phyloP scores from a whole-genome alignment of 2,113 vertebrate genomes.

The Vidua macroura region DNA sequence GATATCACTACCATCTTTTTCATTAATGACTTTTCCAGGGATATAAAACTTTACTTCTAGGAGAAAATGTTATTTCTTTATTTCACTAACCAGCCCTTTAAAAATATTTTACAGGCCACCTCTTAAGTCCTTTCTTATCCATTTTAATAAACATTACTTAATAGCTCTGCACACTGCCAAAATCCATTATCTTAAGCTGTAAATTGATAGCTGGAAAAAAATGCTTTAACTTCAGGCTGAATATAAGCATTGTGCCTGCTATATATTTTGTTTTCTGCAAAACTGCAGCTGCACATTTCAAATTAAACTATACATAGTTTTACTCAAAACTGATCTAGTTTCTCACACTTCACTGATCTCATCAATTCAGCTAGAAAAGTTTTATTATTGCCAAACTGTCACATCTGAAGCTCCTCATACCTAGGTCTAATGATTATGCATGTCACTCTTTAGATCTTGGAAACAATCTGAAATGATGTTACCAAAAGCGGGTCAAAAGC shows the following conservation, averaged over 20 bases:
- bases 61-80: conserved; percentile 30
- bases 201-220: conserved; percentile 64
- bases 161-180: conserved; percentile 50
- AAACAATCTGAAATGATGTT: neutral
- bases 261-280: conserved; percentile 37
- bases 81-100: conserved; percentile 22
- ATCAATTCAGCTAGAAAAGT: neutral
- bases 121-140: conserved; percentile 55
- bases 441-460: neutral
- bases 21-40: conserved; percentile 41
- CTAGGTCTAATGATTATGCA: neutral
- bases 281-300: conserved; percentile 45
- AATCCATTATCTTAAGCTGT: conserved; percentile 64
- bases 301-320: conserved; percentile 10
- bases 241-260: conserved; percentile 52
- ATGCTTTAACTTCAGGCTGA: conserved; percentile 32
- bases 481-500: neutral
- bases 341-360: conserved; percentile 22
- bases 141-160: conserved; percentile 67
- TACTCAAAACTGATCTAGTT: conserved; percentile 26
- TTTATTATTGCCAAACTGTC: neutral
- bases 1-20: conserved; percentile 25
- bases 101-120: conserved; percentile 27
- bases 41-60: conserved; percentile 21
- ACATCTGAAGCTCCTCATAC: neutral